Percentiles rank a stretch among this genome's conserved stretches.
These are phyloP conservation scores for Platalea minor DNA, from an alignment of 2,797 vertebrate species.

Conservation along the genomic window DNA sequence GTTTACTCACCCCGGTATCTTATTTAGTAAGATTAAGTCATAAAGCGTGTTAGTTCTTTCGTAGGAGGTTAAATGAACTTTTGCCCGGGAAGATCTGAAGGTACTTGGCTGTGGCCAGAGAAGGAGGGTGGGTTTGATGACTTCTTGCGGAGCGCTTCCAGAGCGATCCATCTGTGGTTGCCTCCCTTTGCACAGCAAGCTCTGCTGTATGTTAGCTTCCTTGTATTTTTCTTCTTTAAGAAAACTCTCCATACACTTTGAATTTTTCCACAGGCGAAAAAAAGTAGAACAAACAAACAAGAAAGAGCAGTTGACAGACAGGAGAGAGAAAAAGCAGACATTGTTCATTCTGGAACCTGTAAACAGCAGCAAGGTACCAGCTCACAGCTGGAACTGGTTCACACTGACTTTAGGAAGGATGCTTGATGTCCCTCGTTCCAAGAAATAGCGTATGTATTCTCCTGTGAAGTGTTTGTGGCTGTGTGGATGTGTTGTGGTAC, in stretches of 20 bases:
- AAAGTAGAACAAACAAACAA: constrained; percentile 25
- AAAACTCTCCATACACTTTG: not conserved
- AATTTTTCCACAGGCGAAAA: constrained; percentile 33
- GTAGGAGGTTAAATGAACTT: not conserved
- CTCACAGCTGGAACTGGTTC: constrained; percentile 9
- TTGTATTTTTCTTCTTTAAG: not conserved
- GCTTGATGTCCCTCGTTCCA: not conserved
- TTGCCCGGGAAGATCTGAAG: not conserved
- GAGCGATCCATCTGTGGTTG: not conserved
- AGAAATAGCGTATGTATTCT: not conserved
- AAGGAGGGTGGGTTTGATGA: not conserved
- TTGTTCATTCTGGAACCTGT: not conserved
- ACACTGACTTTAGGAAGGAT: not conserved
- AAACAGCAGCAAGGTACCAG: constrained; percentile 21
- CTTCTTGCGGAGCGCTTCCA: not conserved
- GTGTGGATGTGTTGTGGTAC: not conserved
- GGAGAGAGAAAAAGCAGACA: not conserved
- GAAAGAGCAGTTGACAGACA: constrained; percentile 8
- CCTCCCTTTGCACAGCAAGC: not conserved
- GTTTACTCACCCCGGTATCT: not conserved
- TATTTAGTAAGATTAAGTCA: not conserved
- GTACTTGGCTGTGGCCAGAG: not conserved
- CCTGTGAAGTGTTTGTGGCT: not conserved
- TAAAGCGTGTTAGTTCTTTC: not conserved
- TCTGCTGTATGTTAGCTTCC: not conserved